phyloP scores from a whole-genome alignment of 2,888 invertebrate species.

The Heteropelma amictum region DNA sequence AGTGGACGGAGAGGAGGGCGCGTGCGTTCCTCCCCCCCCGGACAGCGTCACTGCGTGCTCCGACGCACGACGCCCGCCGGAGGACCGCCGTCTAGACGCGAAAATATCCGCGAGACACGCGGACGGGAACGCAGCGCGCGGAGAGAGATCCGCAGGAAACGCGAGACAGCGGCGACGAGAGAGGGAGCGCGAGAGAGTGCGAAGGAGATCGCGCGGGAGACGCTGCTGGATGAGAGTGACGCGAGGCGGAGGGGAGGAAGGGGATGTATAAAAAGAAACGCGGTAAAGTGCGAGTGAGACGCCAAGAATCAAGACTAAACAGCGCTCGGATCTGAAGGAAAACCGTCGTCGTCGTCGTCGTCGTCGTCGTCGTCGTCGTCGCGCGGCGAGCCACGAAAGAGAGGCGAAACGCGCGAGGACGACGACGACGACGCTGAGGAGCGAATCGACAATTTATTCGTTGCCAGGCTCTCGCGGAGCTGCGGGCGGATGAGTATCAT shows the following conservation, averaged over 20 bases:
- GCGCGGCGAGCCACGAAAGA: no score
- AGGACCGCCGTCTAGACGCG: conserved; percentile 53
- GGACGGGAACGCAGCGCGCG: no score
- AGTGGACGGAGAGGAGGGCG: conserved; percentile 53
- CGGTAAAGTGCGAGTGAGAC: conserved; percentile 3
- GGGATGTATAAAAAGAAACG: background rate
- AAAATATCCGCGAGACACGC: conserved; percentile 52
- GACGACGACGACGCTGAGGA: no score
- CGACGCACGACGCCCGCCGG: no score
- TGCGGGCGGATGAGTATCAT: background rate
- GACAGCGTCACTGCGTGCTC: conserved; percentile 56
- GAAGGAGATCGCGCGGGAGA: background rate
- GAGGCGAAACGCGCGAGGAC: no score
- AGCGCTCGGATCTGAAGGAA: background rate
- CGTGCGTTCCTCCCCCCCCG: conserved; percentile 24
- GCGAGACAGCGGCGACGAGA: conserved; percentile 1
- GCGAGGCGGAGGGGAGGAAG: background rate
- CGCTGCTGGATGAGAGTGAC: background rate
- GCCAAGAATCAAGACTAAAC: conserved; percentile 24
- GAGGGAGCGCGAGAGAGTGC: background rate
- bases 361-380: no score
- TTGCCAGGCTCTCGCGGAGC: no score
- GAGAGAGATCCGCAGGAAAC: conserved; percentile 27
- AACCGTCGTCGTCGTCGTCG: no score
- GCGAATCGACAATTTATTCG: no score